Percentiles rank a stretch among this genome's conserved stretches.
These are phyloP conservation scores for Parauchenoglanis punctatus DNA, from an alignment of 2,797 vertebrate species.

Conservation along the genomic window DNA sequence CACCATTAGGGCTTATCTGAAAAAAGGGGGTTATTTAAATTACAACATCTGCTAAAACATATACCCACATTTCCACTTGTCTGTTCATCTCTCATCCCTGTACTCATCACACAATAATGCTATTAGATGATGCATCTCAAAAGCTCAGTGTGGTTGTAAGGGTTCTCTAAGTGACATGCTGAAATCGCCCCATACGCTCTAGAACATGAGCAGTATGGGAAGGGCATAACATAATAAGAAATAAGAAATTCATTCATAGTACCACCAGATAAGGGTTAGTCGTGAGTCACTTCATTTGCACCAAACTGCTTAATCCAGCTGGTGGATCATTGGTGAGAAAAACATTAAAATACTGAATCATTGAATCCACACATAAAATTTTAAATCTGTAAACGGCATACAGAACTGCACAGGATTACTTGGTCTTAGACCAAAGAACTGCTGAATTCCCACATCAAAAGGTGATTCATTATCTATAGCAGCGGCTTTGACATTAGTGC, in stretches of 20 bases:
- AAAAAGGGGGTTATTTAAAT: constrained; percentile 1
- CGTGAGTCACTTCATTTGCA: constrained; percentile 23
- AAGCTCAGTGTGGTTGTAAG: not conserved
- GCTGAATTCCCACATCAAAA: not conserved
- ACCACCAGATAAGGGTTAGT: constrained; percentile 5
- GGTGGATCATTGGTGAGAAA: not conserved
- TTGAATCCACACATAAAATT: not conserved
- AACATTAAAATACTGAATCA: not conserved
- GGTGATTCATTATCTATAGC: not conserved
- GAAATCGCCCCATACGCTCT: constrained; percentile 19
- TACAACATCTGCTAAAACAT: not conserved
- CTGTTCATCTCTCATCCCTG: not conserved
- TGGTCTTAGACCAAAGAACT: not conserved
- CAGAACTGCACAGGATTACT: not conserved
- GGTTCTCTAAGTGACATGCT: not conserved
- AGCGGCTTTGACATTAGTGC: not conserved
- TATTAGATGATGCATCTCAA: not conserved
- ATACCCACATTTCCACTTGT: not conserved
- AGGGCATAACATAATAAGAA: constrained; percentile 12
- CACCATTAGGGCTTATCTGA: constrained; percentile 13
- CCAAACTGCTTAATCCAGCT: constrained; percentile 13
- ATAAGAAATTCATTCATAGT: constrained; percentile 18
- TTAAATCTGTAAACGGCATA: not conserved
- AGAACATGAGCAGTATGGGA: constrained; percentile 15
- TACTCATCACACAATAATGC: constrained; percentile 6